These are phyloP conservation scores for Myathropa florea DNA, from an alignment of 2,888 invertebrate genomes.

Conservation along the genomic window DNA sequence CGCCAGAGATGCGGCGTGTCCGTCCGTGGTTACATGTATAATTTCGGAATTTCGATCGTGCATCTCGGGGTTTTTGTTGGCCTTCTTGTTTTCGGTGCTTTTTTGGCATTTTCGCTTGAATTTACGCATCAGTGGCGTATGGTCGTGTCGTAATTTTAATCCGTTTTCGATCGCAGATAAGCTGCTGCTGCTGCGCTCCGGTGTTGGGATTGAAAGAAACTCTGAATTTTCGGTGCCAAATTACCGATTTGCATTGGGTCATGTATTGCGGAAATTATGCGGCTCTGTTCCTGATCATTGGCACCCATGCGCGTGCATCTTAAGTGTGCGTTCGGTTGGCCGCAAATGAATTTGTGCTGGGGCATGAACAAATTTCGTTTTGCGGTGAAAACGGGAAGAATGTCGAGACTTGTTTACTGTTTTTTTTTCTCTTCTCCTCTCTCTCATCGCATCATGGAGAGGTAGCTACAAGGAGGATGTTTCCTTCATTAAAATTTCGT, in stretches of 20 bases:
- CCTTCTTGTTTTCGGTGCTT: constrained; percentile 12
- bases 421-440: not conserved
- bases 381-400: not conserved
- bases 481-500: not conserved
- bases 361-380: not conserved
- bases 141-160: constrained; percentile 70
- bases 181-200: constrained; percentile 26
- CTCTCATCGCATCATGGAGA: not conserved
- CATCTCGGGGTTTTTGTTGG: constrained; percentile 34
- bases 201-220: constrained; percentile 23
- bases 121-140: constrained; percentile 71
- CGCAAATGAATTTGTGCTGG: constrained; percentile 24
- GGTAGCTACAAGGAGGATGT: not conserved
- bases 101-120: constrained; percentile 47
- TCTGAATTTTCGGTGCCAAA: constrained; percentile 31
- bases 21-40: constrained; percentile 57
- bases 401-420: not conserved
- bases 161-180: constrained; percentile 69
- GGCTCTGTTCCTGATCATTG: constrained; percentile 48
- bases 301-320: constrained; percentile 15
- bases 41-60: constrained; percentile 66
- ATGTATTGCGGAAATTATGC: constrained; percentile 30
- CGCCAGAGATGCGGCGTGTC: constrained; percentile 28
- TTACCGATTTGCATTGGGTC: constrained; percentile 63
- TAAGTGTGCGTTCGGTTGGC: constrained; percentile 31